Evolutionary conservation across 2,797 vertebrate species (phyloP), one percentile per base, ranked within the genome.

Genomic region (Knipowitschia caucasica): DNA sequence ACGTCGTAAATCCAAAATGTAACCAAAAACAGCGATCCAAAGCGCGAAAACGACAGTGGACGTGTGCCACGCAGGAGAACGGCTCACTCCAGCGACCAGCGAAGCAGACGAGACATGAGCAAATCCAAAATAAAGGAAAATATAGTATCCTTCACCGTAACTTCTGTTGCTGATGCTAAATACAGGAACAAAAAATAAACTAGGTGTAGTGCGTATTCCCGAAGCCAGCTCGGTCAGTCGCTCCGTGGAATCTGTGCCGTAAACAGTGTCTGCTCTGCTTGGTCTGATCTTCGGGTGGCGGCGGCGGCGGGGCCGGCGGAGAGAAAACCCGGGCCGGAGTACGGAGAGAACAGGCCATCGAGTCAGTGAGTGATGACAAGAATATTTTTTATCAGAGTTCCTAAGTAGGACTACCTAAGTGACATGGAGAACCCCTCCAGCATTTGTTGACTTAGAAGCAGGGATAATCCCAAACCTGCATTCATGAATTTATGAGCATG

Each of bases 1-100:
- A 50, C 70, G 73, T 11, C 7, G 24, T 5, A 43, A 49, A 67
- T 53, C 44, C 71, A 21, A 27, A 56, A 63, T 64, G 31, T 62
- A n/a, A n/a, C 69, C 68, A 68, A 66, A 34, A 5, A 4, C 5
- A 6, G 12, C n/a, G 31, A n/a, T 63, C 59, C 67, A 15, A 18
- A 4, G 61, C 64, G 26, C 71, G 78, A 73, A 77, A 77, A 83
- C 78, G 80, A 81, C 40, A 67, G 27, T 66, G 75, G 68, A 77
- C 80, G 79, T 73, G 77, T 86, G 84, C 87, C 87, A 84, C 86
- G 88, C 85, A 85, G 50, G 75, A 88, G 75, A 78, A 83, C 52
- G 73, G 81, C 50, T 74, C 77, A 73, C 77, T 86, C 67, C 58
- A 52, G 76, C 72, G 67, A 77, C 61, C 82, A 61, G 61, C 64